Evolutionary conservation across 2,888 invertebrate genomes (phyloP).

Genomic region (Cacoxenus indagator): DNA sequence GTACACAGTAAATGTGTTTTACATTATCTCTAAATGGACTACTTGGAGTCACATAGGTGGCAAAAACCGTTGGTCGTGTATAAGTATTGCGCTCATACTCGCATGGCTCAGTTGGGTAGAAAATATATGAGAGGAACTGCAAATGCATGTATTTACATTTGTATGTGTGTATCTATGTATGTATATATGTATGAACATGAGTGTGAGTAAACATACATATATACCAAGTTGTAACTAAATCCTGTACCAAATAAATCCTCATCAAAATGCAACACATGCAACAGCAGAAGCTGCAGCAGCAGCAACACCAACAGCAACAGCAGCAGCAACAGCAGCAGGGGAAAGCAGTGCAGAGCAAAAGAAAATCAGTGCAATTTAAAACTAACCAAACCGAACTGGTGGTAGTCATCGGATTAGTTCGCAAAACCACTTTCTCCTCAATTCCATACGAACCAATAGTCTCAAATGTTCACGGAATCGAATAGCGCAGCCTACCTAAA

Average conservation of each 20-base stretch:
- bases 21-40: conserved; percentile 7
- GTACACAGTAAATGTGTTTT: neutral
- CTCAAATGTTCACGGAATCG: too few relatives aligned
- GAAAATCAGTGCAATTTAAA: neutral
- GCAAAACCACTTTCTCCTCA: too few relatives aligned
- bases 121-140: neutral
- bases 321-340: neutral
- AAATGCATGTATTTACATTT: neutral
- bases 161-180: neutral
- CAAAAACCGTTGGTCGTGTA: too few relatives aligned
- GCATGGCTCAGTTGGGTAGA: too few relatives aligned
- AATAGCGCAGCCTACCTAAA: too few relatives aligned
- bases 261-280: conserved; percentile 14
- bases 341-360: neutral
- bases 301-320: neutral
- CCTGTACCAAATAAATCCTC: neutral
- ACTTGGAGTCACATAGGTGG: too few relatives aligned
- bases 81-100: too few relatives aligned
- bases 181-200: neutral
- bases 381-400: neutral
- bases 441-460: too few relatives aligned
- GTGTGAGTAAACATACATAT: neutral
- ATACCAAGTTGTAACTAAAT: neutral
- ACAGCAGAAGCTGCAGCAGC: neutral
- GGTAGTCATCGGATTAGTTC: too few relatives aligned